These are phyloP conservation scores for Picathartes gymnocephalus DNA, from an alignment of 2,113 vertebrate genomes.

Conservation along the genomic window DNA sequence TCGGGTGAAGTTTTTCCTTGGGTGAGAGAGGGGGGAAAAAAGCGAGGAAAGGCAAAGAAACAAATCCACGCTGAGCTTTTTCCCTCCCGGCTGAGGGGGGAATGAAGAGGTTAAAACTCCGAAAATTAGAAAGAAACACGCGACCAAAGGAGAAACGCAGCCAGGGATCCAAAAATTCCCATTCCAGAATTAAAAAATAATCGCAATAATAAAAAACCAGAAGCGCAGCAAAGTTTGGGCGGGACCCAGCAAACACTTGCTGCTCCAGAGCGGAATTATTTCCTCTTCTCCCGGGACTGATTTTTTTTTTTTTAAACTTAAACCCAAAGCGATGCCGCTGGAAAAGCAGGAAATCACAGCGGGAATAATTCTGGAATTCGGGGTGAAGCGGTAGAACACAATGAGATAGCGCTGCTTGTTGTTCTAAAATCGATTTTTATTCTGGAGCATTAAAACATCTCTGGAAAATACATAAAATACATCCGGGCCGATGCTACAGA, in stretches of 20 bases:
- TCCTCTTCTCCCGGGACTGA: background rate
- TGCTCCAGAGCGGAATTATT: background rate
- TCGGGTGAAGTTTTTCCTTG: background rate
- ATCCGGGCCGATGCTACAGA: slow-evolving; percentile 37
- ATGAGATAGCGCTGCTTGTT: background rate
- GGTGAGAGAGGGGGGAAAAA: background rate
- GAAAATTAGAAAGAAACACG: fast-evolving
- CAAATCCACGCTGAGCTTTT: fast-evolving
- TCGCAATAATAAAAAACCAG: background rate
- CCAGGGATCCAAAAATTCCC: background rate
- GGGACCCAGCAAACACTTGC: background rate
- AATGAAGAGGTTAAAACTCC: fast-evolving
- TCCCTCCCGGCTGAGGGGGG: background rate
- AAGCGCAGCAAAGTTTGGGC: background rate
- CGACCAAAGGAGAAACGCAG: fast-evolving
- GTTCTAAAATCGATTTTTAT: slow-evolving; percentile 64
- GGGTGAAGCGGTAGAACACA: background rate
- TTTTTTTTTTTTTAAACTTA: background rate
- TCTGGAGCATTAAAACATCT: slow-evolving; percentile 63
- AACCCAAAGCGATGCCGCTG: background rate
- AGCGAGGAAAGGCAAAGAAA: background rate
- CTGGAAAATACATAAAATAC: slow-evolving; percentile 66
- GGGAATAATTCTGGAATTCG: background rate
- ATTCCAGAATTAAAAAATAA: fast-evolving
- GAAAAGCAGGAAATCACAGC: background rate